Percentiles rank a stretch among this genome's conserved stretches.
Conservation (phyloP, 1,140 invertebrate species). For the Drosophila carrolli region DNA sequence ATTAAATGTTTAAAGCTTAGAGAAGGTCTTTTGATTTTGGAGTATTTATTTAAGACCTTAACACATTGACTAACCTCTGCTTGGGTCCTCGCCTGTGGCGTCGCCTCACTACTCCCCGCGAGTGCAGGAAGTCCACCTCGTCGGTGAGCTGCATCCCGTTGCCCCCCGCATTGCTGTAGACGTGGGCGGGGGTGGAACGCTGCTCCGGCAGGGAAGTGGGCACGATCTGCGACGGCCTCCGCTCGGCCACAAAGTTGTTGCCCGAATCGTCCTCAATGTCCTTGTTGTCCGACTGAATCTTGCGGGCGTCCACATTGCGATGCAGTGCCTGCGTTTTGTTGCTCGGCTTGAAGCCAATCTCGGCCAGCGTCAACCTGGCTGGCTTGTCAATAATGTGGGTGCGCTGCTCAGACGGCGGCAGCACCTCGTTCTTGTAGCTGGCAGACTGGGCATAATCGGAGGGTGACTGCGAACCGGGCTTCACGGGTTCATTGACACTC, state of each 20-base stretch:
- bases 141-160: conserved; percentile 80
- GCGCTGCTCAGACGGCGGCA: conserved; percentile 28
- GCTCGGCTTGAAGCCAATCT: conserved; percentile 20
- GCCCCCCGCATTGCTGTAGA: conserved; percentile 82
- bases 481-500: conserved; percentile 72
- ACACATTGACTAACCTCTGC: conserved; percentile 48
- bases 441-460: conserved; percentile 56
- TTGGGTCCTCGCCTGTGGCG: conserved; percentile 79
- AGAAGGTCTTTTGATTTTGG: no score
- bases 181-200: conserved; percentile 77
- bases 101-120: conserved; percentile 62
- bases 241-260: conserved; percentile 78
- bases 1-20: no score
- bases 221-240: conserved; percentile 64
- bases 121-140: conserved; percentile 77
- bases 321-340: conserved; percentile 63
- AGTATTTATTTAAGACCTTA: no score
- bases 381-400: conserved; percentile 2
- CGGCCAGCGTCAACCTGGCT: conserved; percentile 12
- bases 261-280: conserved; percentile 83
- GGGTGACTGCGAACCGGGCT: conserved; percentile 43
- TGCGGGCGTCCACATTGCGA: conserved; percentile 79
- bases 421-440: conserved; percentile 76
- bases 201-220: conserved; percentile 79
- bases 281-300: conserved; percentile 84